Evolutionary conservation across 2,113 vertebrate genomes (phyloP), one percentile per base, ranked within the genome.

Genomic region (Etia nguti): DNA sequence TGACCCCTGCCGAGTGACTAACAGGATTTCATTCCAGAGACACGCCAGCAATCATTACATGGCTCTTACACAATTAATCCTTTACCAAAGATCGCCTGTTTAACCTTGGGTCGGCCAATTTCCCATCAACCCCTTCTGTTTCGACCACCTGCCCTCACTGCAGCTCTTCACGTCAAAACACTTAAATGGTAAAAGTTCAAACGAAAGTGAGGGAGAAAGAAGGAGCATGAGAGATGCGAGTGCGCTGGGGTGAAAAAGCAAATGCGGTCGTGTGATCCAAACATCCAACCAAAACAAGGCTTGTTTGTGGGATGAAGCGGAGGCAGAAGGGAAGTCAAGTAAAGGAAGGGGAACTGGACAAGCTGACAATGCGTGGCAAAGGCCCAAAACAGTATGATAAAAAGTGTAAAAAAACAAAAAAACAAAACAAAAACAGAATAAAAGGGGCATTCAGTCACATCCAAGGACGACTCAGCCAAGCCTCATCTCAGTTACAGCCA

Each of bases 1-100:
- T 86, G 83, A 89, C 92, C 91, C 89, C 88, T 89, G 86, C 80
- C 88, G 89, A 80, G 92, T 54, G 82, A 93, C 91, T 95, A 96
- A 96, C 94, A 93, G 96, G 96, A 95, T 96, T 96, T 91, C 81
- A 89, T 91, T 90, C 88, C 87, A 34, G 89, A 92, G 90, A 90
- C 89, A 88, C 84, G 92, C 93, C 96, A 96, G 91, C 92, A 90
- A 95, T 96, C 95, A 96, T 96, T 95, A 95, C 94, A 93, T 90
- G 94, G 88, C 93, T 96, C 94, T 96, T 95, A 95, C 93, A 94
- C 94, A 96, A 96, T 96, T 96, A 96, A 95, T 96, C 94, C 93
- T 84, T 89, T 41, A 75, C 92, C 90, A 91, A 94, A 94, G 91
- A 94, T 90, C 54, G 86, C 88, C 86, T 75, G 84, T 90, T 90